Conservation (phyloP, 2,797 vertebrate species). For the Hypotaenidia okinawae region DNA sequence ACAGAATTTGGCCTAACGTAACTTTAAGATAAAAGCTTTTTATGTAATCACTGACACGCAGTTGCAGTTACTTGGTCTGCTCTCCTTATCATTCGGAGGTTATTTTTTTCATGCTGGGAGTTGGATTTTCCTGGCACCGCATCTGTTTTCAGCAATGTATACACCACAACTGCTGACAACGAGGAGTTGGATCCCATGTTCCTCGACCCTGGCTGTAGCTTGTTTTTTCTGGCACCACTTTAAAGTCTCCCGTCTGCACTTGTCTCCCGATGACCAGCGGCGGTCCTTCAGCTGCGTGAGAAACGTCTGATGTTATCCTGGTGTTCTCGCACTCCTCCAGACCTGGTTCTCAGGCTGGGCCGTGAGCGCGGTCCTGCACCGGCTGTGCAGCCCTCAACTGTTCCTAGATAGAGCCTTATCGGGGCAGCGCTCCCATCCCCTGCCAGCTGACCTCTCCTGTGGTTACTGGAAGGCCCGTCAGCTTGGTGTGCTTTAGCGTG, state of each 20-base stretch:
- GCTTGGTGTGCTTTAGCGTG: background rate
- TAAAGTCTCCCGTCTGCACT: slow-evolving; percentile 45
- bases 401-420: slow-evolving; percentile 46
- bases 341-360: fast-evolving
- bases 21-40: slow-evolving; percentile 62
- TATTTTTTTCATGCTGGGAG: slow-evolving; percentile 62
- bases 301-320: slow-evolving; percentile 46
- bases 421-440: background rate
- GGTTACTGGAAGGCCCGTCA: background rate
- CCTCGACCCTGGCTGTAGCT: slow-evolving; percentile 48
- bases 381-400: background rate
- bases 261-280: slow-evolving; percentile 11
- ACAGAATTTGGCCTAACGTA: slow-evolving; percentile 31
- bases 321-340: slow-evolving; percentile 31
- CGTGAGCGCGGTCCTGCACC: fast-evolving
- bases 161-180: slow-evolving; percentile 64
- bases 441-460: background rate
- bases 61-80: background rate
- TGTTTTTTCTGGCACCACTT: slow-evolving; percentile 66
- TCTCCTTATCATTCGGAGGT: slow-evolving; percentile 48
- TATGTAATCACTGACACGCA: slow-evolving; percentile 37
- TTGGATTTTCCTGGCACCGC: slow-evolving; percentile 64
- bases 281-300: slow-evolving; percentile 7
- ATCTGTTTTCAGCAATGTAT: slow-evolving; percentile 60
- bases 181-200: slow-evolving; percentile 58